Conservation (phyloP, 2,888 invertebrate species). For the Bombylius major region DNA sequence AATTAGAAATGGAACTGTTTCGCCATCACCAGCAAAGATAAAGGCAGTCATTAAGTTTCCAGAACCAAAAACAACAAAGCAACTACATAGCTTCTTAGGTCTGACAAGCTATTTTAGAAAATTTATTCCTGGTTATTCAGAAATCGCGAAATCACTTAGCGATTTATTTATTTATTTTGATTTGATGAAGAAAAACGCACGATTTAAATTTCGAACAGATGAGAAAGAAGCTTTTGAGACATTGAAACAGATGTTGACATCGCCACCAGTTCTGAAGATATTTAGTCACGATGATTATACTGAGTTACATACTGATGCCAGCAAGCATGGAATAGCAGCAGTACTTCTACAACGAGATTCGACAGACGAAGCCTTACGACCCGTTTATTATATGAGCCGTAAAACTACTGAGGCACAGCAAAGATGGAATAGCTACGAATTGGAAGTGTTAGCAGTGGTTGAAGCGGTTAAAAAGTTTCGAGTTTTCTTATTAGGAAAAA, state of each 20-base stretch:
- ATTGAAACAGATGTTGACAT: too few species aligned
- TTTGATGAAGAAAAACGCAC: not conserved
- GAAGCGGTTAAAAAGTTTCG: not conserved
- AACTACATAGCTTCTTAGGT: constrained; percentile 6
- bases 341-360: too few species aligned
- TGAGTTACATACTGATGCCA: too few species aligned
- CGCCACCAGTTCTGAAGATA: too few species aligned
- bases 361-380: too few species aligned
- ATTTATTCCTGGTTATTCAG: constrained; percentile 2
- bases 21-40: constrained; percentile 6
- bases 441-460: constrained; percentile 8
- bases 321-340: too few species aligned
- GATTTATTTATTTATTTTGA: too few species aligned
- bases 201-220: not conserved
- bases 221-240: not conserved
- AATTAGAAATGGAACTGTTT: constrained; percentile 9
- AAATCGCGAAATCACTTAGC: not conserved
- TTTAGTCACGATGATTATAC: too few species aligned
- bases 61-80: not conserved
- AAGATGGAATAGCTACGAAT: constrained; percentile 1
- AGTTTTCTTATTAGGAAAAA: constrained; percentile 8
- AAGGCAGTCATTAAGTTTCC: constrained; percentile 9
- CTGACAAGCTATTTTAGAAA: constrained; percentile 5
- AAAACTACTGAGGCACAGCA: too few species aligned
- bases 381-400: too few species aligned